A percentile compares a stretch with the other conserved stretches of the same genome.
These are phyloP conservation scores for Nothocercus julius DNA, from an alignment of 2,113 vertebrate species.

Conservation along the genomic window DNA sequence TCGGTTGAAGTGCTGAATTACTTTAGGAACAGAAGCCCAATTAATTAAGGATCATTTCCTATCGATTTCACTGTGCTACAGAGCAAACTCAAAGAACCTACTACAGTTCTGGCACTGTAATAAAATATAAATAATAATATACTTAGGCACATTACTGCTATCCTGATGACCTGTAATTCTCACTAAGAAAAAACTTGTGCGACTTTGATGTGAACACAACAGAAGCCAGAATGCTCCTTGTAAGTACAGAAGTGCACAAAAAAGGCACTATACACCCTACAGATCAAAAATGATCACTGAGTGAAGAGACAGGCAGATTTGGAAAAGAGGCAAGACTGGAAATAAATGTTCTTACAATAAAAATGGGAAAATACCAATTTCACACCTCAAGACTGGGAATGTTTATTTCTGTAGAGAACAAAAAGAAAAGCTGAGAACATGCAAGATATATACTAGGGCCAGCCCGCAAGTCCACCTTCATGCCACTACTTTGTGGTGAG, in stretches of 20 bases:
- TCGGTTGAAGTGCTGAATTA: conserved; percentile 39
- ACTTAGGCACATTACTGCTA: neutral
- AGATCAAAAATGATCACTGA: neutral
- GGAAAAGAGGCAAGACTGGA: neutral
- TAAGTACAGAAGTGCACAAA: neutral
- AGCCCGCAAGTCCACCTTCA: neutral
- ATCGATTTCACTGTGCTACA: conserved; percentile 34
- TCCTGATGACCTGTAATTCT: conserved; percentile 15
- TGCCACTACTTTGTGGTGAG: neutral
- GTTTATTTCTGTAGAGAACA: neutral
- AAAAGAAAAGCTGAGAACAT: neutral
- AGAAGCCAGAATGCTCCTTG: neutral
- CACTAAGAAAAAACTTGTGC: neutral
- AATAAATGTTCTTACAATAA: neutral
- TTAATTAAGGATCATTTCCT: conserved; percentile 59
- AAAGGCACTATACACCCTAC: neutral
- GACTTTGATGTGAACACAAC: neutral
- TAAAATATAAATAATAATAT: neutral
- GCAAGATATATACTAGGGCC: neutral
- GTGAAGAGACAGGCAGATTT: neutral
- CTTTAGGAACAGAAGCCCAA: conserved; percentile 41
- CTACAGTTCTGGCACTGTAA: neutral
- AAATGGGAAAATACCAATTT: neutral
- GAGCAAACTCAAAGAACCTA: neutral
- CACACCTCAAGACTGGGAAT: neutral